Evolutionary conservation across 2,797 vertebrate species (phyloP).

Genomic region (Urosaurus nigricauda): DNA sequence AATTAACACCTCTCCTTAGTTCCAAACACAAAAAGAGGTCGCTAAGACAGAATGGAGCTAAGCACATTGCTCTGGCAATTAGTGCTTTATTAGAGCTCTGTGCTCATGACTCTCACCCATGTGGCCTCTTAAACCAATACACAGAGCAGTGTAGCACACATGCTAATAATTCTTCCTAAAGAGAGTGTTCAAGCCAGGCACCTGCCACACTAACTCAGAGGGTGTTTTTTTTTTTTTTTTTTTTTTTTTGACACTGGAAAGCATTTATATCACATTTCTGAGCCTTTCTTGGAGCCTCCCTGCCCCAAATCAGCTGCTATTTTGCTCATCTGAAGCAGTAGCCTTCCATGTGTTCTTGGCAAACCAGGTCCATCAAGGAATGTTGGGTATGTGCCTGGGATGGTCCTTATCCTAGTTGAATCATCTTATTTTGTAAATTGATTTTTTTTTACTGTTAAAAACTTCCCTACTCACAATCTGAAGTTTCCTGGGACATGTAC

Average conservation of each 20-base stretch:
- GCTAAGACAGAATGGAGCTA: conserved; percentile 12
- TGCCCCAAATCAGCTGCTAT: not conserved
- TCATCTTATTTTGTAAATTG: too few relatives aligned
- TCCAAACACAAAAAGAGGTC: conserved; percentile 36
- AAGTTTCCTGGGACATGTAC: not conserved
- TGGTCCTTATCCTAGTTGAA: not conserved
- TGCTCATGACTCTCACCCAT: not conserved
- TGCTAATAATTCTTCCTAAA: conserved; percentile 48
- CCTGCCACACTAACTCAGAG: conserved; percentile 6
- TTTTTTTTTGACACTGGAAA: not conserved
- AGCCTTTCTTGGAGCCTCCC: not conserved
- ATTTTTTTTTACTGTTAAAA: too few relatives aligned
- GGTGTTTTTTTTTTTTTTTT: not conserved
- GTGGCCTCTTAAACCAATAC: conserved; percentile 32
- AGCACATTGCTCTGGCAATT: not conserved
- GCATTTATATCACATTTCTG: not conserved
- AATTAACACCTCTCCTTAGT: conserved; percentile 43
- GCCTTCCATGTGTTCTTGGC: not conserved
- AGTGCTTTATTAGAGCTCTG: not conserved
- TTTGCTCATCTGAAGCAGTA: not conserved
- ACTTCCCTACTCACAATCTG: too few relatives aligned
- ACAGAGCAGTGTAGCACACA: not conserved
- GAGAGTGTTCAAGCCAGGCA: conserved; percentile 29
- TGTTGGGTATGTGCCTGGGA: not conserved
- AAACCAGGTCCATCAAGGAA: not conserved